Evolutionary conservation across 2,888 invertebrate species (phyloP), one percentile per base, ranked within the genome.

Genomic region (Ichneumoninae sp.): DNA sequence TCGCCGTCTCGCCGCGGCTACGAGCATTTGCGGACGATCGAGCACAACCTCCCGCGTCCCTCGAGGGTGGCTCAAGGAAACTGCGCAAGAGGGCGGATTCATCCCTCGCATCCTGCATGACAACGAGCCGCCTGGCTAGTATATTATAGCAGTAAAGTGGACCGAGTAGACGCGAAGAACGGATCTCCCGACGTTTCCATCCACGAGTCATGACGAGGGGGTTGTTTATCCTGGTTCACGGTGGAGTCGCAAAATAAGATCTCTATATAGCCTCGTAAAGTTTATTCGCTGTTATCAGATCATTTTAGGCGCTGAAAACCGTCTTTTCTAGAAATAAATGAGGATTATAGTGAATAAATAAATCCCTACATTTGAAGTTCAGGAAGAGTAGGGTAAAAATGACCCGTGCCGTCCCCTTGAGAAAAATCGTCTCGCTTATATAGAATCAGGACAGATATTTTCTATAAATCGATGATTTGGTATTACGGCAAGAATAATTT

Each of bases 71-170:
- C 50, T 52, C 68, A 74, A 78, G 81, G 79, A 81, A 79, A 65
- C 83, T 80, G 30, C 65, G 36, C 16, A 62, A 66, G 71, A 54
- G 76, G 80, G 78, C 69, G 80, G 62, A 74, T 79, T 91, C 91
- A 91, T 90, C 91, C 91, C 91, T 88, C 87, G 90, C 89, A 90
- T 90, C 90, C 91, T 92, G 92, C 92, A 92, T 92, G 91, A 92
- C 92, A 92, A 92, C 91, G 91, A 86, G 16, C 54, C 40, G 26
- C 77, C 62, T 71, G 50, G 66, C 50, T 30, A 40, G 40, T 70
- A 62, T 57, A 74, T 74, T 62, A 62, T 36, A 44, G 47, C 47
- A n/a, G 36, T 50, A 60, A 57, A 52, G 62, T 50, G 36, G 50
- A 36, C 16, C 30, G 26, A 66, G 54, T n/a, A 16, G 76, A 40